Conservation (phyloP, 1,140 invertebrate genomes). For the Planococcus citri region DNA sequence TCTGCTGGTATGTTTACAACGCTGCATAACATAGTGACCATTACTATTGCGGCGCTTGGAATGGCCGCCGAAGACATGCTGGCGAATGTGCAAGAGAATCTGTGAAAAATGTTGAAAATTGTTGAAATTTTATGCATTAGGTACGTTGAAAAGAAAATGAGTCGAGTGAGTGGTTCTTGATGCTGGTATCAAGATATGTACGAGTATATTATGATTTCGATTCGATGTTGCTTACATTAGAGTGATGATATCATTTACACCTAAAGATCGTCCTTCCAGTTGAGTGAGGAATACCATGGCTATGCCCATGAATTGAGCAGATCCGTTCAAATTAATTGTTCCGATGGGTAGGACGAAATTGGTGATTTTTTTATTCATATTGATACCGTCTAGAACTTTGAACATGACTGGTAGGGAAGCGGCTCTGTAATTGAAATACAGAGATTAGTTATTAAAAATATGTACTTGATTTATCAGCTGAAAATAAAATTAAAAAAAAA, state of each 20-base stretch:
- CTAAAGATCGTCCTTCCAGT: conserved; percentile 67
- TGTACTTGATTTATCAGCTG: too few species aligned
- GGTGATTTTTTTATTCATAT: conserved; percentile 78
- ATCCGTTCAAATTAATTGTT: conserved; percentile 91
- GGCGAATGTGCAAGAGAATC: conserved; percentile 78
- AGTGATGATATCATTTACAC: conserved; percentile 63
- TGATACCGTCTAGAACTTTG: conserved; percentile 79
- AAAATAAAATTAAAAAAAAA: too few species aligned
- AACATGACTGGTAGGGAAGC: conserved; percentile 91
- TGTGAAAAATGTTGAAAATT: conserved; percentile 33
- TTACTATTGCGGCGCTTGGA: conserved; percentile 79
- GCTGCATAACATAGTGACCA: conserved; percentile 70
- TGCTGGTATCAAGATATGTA: neutral
- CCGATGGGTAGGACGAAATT: conserved; percentile 82
- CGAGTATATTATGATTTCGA: too few species aligned
- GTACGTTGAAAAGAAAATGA: neutral
- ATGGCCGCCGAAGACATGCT: conserved; percentile 87
- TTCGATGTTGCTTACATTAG: conserved; percentile 57
- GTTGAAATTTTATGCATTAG: neutral
- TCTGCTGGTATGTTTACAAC: conserved; percentile 69
- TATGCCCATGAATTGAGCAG: conserved; percentile 76
- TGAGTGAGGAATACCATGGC: conserved; percentile 87
- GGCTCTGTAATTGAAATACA: conserved; percentile 46
- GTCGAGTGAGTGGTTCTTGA: neutral
- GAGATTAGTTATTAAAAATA: too few species aligned